Base-by-base conservation (phyloP, 2,797 vertebrate species). In the Tarsius wallacei region DNA sequence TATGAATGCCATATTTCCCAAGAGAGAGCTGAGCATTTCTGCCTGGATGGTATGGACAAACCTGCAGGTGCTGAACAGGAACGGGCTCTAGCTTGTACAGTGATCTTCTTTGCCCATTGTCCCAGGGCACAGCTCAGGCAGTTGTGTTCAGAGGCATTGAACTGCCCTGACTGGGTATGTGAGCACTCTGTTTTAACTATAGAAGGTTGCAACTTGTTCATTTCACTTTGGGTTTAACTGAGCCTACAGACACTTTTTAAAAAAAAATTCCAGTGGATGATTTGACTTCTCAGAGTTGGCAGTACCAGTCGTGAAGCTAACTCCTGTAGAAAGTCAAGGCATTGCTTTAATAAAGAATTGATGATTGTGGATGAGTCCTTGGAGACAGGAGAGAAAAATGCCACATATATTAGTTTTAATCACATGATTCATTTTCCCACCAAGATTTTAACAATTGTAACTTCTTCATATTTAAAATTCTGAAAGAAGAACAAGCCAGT, bases 181-280 rank as follows among this genome's bases (percentile, higher is more conserved):
- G 19, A 28, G 4, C 17, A 1, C 26, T 42, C 5, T 33, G 31
- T 12, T 55, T 76, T 53, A 19, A 9, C 28, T 68, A 0, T 13
- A 11, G 53, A 88, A 74, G 73, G 59, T 19, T 33, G 22, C 14
- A 19, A 3, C 2, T 5, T 31, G 26, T 55, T 74, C n/a, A 14
- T 70, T 94, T 94, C 61, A 57, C 42, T 93, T 93, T 8, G 22
- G 22, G 15, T 90, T 88, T 80, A 53, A 63, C 16, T 78, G 71
- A 90, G n/a, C n/a, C n/a, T 42, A 47, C 19, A 71, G 8, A 59
- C 14, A 73, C 24, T 64, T 77, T 13, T 42, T n/a, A n/a, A 68
- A 68, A 68, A 33, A 68, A 21, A 2, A 51, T 88, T 70, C 33
- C 36, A 49, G 2, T 78, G 63, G n/a, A 73, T 59, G 73, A 36